Conservation (phyloP, 2,888 invertebrate species). For the Microctonus brassicae region DNA sequence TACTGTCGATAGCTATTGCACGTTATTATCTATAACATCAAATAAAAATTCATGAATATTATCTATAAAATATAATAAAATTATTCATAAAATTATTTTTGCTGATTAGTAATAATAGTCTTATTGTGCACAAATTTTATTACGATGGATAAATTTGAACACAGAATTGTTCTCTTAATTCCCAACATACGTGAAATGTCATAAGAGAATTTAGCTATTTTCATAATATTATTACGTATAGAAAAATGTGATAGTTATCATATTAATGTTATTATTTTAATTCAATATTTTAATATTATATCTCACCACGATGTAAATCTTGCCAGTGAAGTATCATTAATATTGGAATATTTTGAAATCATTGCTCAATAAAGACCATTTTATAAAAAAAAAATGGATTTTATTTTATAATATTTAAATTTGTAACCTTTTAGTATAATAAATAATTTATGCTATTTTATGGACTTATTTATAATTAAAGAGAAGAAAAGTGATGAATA, state of each 20-base stretch:
- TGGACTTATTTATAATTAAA: neutral
- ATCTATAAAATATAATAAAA: neutral
- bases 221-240: conserved; percentile 38
- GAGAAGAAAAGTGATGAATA: neutral
- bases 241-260: conserved; percentile 45
- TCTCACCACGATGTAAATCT: conserved; percentile 42
- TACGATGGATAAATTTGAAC: too few relatives aligned
- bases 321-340: conserved; percentile 45
- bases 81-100: too few relatives aligned
- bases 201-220: too few relatives aligned
- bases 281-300: conserved; percentile 22
- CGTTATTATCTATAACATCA: neutral
- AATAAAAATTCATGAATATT: neutral
- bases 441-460: too few relatives aligned
- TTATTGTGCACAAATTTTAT: too few relatives aligned
- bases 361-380: conserved; percentile 61
- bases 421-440: neutral
- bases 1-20: neutral
- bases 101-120: too few relatives aligned
- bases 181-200: too few relatives aligned
- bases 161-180: too few relatives aligned
- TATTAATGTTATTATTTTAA: conserved; percentile 29
- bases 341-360: conserved; percentile 46
- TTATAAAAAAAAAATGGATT: conserved; percentile 27
- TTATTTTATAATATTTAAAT: neutral